Evolutionary conservation across 2,113 vertebrate species (phyloP), one percentile per base, ranked within the genome.

Genomic region (Engraulis encrasicolus): DNA sequence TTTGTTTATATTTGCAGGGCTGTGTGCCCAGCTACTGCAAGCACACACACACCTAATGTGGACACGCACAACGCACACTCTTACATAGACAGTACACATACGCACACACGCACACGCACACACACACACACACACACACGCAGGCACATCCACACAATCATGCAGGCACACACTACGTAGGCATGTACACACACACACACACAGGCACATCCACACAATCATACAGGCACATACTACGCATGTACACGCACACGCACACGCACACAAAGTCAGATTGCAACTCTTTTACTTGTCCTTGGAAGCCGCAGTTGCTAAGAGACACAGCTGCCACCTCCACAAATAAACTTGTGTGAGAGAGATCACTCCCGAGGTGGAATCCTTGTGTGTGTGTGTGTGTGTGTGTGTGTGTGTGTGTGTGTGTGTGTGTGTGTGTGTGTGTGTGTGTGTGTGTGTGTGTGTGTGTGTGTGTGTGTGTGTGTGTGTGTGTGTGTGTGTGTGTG

Each of bases 261-360:
- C 40, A 45, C 40, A 45, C 40, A 45, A 3, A 3, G 4, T 5
- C 9, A 37, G 19, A 81, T 40, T 78, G 58, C n/a, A 45, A 78
- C 48, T 77, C 50, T 54, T 40, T 31, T 86, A 78, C 80, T 82
- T 58, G 54, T 83, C 66, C 84, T 81, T 83, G 71, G 58, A 49
- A 54, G 66, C 80, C 45, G 66, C 52, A 45, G 82, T 85, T 87
- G 83, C 83, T 87, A 80, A 82, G 86, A 84, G 78, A 85, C 87
- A 48, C 34, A 48, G 78, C 78, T 23, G 45, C 66, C 83, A 20
- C 71, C 52, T 12, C 71, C 66, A 77, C 61, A 37, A 48, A 74
- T 74, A 74, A 74, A 74, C 66, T 74, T 74, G 66, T 74, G 66
- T 34, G 31, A 31, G 23, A n/a, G 58, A 27, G 58, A n/a, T n/a